Conservation (phyloP, 2,888 invertebrate species). For the Synergus umbraculus region DNA sequence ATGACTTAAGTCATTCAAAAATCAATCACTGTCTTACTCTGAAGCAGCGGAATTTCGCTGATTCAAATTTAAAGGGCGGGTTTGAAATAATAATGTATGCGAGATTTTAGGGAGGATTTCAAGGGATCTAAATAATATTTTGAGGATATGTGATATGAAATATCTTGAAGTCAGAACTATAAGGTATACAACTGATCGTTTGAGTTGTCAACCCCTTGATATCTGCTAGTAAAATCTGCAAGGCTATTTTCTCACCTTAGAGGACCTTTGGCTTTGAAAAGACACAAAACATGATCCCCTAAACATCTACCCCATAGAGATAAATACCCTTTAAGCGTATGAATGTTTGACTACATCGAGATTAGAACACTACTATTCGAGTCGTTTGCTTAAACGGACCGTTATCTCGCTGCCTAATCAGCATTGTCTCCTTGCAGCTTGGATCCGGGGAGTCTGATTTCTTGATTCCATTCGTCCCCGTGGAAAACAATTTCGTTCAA, state of each 20-base stretch:
- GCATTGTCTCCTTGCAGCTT: slow-evolving; percentile 71
- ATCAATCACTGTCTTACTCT: no score
- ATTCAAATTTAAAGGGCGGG: no score
- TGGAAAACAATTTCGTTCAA: slow-evolving; percentile 77
- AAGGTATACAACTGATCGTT: no score
- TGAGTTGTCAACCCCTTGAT: no score
- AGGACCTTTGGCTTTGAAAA: background rate
- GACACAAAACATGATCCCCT: background rate
- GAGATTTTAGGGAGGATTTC: no score
- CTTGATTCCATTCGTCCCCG: slow-evolving; percentile 54
- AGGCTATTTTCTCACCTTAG: background rate
- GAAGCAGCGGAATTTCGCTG: no score
- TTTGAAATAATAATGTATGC: no score
- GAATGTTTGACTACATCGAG: background rate
- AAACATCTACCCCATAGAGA: background rate
- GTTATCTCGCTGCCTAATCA: slow-evolving; percentile 70
- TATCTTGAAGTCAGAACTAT: no score
- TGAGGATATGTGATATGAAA: no score
- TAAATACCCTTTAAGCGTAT: background rate
- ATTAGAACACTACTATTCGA: slow-evolving; percentile 14
- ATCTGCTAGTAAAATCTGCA: background rate
- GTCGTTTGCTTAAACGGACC: slow-evolving; percentile 63
- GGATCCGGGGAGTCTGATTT: slow-evolving; percentile 53
- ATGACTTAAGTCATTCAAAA: no score
- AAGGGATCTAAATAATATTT: no score